These are phyloP conservation scores for Lithosia quadra DNA, from an alignment of 2,888 invertebrate species.

Conservation along the genomic window DNA sequence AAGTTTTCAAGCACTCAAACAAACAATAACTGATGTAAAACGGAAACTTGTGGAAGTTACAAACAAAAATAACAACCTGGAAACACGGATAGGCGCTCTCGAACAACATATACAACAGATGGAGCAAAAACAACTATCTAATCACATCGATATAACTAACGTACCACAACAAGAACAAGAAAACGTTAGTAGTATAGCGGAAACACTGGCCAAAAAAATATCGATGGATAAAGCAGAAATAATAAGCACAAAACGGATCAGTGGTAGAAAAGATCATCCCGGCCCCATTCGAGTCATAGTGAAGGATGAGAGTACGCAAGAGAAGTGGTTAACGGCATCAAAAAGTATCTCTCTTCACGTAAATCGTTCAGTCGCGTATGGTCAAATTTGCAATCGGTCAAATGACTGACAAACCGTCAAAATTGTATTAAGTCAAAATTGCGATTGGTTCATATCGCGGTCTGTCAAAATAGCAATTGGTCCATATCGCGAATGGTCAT, in stretches of 20 bases:
- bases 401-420: too few relatives aligned
- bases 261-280: background rate
- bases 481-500: too few relatives aligned
- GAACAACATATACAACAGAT: background rate
- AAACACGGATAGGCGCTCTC: background rate
- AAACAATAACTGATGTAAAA: background rate
- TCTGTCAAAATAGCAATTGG: too few relatives aligned
- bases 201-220: slow-evolving; percentile 1
- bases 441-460: too few relatives aligned
- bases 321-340: background rate
- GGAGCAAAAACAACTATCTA: background rate
- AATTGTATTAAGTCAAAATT: too few relatives aligned
- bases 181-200: background rate
- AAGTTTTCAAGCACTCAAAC: slow-evolving; percentile 25
- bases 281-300: background rate
- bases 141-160: background rate
- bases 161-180: background rate
- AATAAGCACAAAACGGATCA: background rate
- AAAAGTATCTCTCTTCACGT: background rate
- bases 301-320: background rate
- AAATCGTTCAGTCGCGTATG: too few relatives aligned
- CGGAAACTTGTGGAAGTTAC: background rate
- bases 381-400: too few relatives aligned
- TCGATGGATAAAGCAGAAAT: background rate
- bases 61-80: background rate